phyloP scores from a whole-genome alignment of 2,113 vertebrate species.

The Eubucco bourcierii region DNA sequence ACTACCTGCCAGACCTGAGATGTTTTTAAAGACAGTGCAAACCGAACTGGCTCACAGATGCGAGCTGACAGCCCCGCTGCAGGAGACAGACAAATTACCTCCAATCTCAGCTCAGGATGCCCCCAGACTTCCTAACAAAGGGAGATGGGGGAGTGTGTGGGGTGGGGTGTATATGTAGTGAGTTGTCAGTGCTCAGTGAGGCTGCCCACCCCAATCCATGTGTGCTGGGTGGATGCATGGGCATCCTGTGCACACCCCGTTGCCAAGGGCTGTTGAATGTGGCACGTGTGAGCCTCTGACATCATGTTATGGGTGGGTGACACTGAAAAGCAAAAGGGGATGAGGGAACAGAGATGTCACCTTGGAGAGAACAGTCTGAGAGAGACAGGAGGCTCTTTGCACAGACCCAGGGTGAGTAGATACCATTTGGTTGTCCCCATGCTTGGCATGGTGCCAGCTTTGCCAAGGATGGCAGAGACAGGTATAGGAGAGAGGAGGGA shows the following conservation, averaged over 20 bases:
- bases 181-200: not conserved
- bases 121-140: conserved; percentile 48
- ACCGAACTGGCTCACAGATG: conserved; percentile 60
- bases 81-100: conserved; percentile 69
- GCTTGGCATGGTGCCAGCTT: accelerated
- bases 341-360: not conserved
- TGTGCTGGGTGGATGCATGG: not conserved
- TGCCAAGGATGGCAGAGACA: not conserved
- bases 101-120: conserved; percentile 18
- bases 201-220: not conserved
- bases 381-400: not conserved
- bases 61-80: conserved; percentile 66
- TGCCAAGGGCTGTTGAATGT: not conserved
- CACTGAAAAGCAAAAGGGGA: not conserved
- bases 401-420: not conserved
- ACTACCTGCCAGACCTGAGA: conserved; percentile 68
- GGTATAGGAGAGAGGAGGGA: no score
- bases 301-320: accelerated
- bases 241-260: accelerated
- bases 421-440: accelerated
- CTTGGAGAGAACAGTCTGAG: not conserved
- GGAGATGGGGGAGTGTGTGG: not conserved
- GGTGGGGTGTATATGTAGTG: accelerated
- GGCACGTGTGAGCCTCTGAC: accelerated
- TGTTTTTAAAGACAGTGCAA: conserved; percentile 41